Base-by-base conservation (phyloP, 2,797 vertebrate species). In the Tadarida brasiliensis region DNA sequence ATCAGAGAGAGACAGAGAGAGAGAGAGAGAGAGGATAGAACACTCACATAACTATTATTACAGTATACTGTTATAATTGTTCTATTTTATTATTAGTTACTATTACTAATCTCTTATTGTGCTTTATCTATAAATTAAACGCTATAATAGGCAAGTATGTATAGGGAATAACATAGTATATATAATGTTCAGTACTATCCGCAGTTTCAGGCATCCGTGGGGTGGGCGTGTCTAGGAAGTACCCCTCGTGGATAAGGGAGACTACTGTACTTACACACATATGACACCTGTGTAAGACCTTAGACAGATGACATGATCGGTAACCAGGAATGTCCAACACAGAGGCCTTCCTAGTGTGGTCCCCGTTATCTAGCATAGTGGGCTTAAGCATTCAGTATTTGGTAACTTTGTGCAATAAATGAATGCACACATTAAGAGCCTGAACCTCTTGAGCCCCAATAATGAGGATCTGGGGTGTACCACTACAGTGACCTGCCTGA, bases 401-500 rank as follows among this genome's bases (percentile, higher is more conserved):
- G 44, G 2, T n/a, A 65, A 93, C n/a, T 47, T 74, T 22, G 33
- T 3, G 3, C 22, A 65, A 49, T 71, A 19, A 70, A 71, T 14
- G 22, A 78, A 68, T 11, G 35, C 39, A 68, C 54, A 73, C 20
- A 47, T 15, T 71, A 63, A 56, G 6, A 70, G 26, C 49, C 47
- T 76, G 11, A 49, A 54, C 3, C 4, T 71, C 35, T 65, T 74
- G 19, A 67, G 61, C 39, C 35, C 15, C 10, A 2, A 3, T 57
- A 51, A 54, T 20, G 47, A 76, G n/a, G 30, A 77, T 19, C 28
- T n/a, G 10, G 24, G 17, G 9, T 17, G 1, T 1, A 47, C 3
- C 7, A 6, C 20, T 10, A 24, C 2, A 11, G 9, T 24, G 59
- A 71, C 57, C 33, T 14, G 7, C 30, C n/a, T 39, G 0, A 1